phyloP scores from a whole-genome alignment of 2,888 invertebrate genomes.

The Leptarthrus brevirostris region DNA sequence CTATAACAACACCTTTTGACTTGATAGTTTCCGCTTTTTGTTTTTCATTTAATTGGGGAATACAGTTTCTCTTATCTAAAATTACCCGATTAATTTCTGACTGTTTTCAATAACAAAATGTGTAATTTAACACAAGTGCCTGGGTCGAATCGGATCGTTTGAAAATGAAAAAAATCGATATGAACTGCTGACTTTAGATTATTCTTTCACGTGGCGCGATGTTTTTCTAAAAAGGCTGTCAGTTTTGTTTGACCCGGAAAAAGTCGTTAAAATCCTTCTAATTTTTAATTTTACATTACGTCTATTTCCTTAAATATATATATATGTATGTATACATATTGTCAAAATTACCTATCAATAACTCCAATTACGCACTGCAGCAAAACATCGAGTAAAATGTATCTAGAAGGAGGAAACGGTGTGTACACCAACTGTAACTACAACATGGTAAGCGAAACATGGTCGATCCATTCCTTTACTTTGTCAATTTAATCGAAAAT shows the following conservation, averaged over 20 bases:
- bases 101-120: neutral
- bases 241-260: slow-evolving; percentile 7
- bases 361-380: slow-evolving; percentile 23
- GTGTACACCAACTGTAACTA: slow-evolving; percentile 19
- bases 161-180: slow-evolving; percentile 39
- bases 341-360: neutral
- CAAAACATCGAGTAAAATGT: slow-evolving; percentile 18
- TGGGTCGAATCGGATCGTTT: neutral
- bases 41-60: slow-evolving; percentile 2
- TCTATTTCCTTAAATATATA: neutral
- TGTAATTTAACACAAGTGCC: slow-evolving; percentile 22
- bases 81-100: too few relatives aligned
- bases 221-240: slow-evolving; percentile 14
- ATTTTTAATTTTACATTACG: neutral
- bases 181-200: slow-evolving; percentile 34
- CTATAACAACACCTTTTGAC: too few relatives aligned
- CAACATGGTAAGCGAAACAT: neutral
- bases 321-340: neutral
- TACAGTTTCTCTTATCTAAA: neutral
- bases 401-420: slow-evolving; percentile 18
- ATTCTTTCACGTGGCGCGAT: slow-evolving; percentile 33
- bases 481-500: too few relatives aligned
- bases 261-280: slow-evolving; percentile 13
- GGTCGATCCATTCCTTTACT: too few relatives aligned
- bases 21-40: too few relatives aligned